Evolutionary conservation across 2,797 vertebrate species (phyloP), one percentile per base, ranked within the genome.

Genomic region (Sebastes trivittatus): DNA sequence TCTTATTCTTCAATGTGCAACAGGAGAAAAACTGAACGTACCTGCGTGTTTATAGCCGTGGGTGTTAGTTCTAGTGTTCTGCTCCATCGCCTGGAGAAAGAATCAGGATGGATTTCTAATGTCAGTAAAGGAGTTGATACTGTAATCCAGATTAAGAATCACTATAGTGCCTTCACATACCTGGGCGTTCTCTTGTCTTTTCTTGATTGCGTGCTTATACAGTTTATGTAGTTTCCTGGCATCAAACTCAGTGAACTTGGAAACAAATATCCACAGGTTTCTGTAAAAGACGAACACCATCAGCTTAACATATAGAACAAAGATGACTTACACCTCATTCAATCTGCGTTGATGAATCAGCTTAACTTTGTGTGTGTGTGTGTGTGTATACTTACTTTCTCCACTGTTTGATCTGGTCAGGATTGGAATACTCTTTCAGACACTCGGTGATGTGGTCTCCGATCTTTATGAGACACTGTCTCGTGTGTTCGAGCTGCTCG

Each of bases 201-300:
- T 99, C 96, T 99, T 99, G 93, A 99, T 99, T 76, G 98, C 98
- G 73, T 99, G 98, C 82, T 99, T 99, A 88, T 99, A 99, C 13
- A 99, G 93, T 82, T 99, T 99, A 89, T 99, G 98, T 77, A 99
- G 92, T 78, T 99, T 99, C 89, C 98, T 97, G 84, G 98, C 98
- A 88, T 99, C 98, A 91, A 99, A 99, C 93, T 99, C 98, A 1
- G 98, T 99, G 94, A 99, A 99, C 89, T 99, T 99, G 18, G 98
- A 99, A 75, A 99, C 98, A 94, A 99, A 99, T 94, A 99, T 99
- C 98, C 98, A 99, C 82, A 99, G 92, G 92, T 99, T 99, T 94
- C 98, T 99, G 95, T 63, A 75, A 89, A 76, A 87, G 1, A 92
- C 29, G 79, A 75, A 77, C 6, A 72, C 4, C 1, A 32, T 11